These are phyloP conservation scores for Hemibagrus guttatus DNA, from an alignment of 2,797 vertebrate genomes.

Conservation along the genomic window DNA sequence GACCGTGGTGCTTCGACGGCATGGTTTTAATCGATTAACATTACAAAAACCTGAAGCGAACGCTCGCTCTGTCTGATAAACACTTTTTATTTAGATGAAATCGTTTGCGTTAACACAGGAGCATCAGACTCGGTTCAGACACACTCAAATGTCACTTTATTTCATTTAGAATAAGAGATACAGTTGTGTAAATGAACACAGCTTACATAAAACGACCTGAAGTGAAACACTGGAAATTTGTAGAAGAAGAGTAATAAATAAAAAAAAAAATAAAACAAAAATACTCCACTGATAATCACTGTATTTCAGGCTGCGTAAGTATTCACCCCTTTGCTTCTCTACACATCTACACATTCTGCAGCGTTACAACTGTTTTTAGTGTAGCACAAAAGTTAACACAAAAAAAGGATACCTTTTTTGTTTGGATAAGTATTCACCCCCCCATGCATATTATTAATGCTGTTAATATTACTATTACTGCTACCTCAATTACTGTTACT, in stretches of 20 bases:
- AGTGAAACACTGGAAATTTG: neutral
- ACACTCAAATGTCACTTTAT: neutral
- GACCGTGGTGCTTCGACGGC: neutral
- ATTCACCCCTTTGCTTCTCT: neutral
- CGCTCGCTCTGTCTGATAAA: neutral
- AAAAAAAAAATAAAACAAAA: too few species aligned
- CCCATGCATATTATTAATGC: too few species aligned
- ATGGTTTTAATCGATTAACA: slow-evolving; percentile 1
- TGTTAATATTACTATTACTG: neutral
- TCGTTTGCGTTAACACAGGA: neutral
- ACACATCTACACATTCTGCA: neutral
- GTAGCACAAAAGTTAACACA: neutral
- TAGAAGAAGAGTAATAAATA: neutral
- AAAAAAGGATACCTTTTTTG: neutral
- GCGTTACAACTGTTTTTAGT: neutral
- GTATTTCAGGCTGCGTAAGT: neutral
- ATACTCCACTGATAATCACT: neutral
- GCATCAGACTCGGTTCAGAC: neutral
- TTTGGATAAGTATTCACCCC: neutral
- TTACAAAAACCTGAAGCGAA: neutral
- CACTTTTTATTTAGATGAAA: neutral
- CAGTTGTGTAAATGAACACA: neutral
- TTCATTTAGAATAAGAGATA: neutral
- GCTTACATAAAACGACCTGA: neutral
- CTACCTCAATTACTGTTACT: neutral